Evolutionary conservation across 1,140 invertebrate genomes (phyloP), one percentile per base, ranked within the genome.

Genomic region (Coboldia fuscipes): DNA sequence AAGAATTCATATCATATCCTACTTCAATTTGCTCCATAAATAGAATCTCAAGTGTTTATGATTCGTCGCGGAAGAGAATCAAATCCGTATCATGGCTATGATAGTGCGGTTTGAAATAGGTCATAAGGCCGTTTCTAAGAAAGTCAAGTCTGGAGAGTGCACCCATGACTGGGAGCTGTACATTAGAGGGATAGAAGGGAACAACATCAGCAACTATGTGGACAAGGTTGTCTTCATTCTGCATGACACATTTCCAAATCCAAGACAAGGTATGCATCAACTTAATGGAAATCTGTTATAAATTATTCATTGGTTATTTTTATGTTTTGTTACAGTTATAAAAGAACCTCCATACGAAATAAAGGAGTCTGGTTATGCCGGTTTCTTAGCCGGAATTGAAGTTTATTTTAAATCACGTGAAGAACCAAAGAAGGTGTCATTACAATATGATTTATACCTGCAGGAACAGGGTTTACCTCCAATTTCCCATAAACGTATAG

Each of bases 131-230:
- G 68, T 67, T 31, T 58, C 89, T 39, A 70, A 77, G 45, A 77
- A 80, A 48, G 68, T 66, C 38, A 88, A 83, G 7, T 66, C 70
- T 13, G 78, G 89, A 54, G 86, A 83, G 12, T 93, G 84, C 47
- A 96, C 90, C 41, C 92, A 97, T 62, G 89, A 96, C 53, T 97
- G 92, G 92, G 83, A 86, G 55, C 74, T 96, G n/a, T 96, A 82
- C 65, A 82, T 97, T 4, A 65, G 78, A 42, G 88, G 88, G 36
- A 67, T 70, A 41, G 81, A 92, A 45, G 73, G 75, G 40, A 67
- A 72, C 39, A 73, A 84, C 45, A 89, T 96, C 42, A 71, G 84
- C 42, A 66, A 82, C 48, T 96, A 84, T 65, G 71, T 96, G 26
- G 89, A 96, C 32, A 93, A 88, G 70, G 85, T 97, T 41, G 76